A percentile compares a stretch with the other conserved stretches of the same genome.
These are phyloP conservation scores for Athalia cordata DNA, from an alignment of 2,888 invertebrate species.

Conservation along the genomic window DNA sequence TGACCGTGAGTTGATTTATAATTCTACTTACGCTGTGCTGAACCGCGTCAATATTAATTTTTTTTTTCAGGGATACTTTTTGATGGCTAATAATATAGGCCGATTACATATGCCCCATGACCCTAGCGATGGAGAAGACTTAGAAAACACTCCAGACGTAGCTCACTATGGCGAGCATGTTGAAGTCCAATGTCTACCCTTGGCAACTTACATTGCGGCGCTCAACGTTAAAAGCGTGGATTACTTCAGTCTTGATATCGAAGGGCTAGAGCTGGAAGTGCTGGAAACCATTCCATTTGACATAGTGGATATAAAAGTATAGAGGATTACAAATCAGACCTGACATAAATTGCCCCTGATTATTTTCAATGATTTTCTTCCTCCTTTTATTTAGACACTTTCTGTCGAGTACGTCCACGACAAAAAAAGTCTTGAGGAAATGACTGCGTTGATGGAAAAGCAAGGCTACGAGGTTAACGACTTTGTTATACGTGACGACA, in stretches of 20 bases:
- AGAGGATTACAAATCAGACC: background rate
- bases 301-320: conserved; percentile 72
- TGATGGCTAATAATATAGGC: conserved; percentile 72
- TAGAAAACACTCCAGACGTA: conserved; percentile 57
- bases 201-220: conserved; percentile 74
- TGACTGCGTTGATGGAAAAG: conserved; percentile 70
- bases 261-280: conserved; percentile 75
- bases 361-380: conserved; percentile 28
- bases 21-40: background rate
- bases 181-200: conserved; percentile 75
- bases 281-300: conserved; percentile 76
- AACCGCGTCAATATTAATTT: conserved; percentile 10
- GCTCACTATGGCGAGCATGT: conserved; percentile 62
- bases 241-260: conserved; percentile 77
- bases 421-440: conserved; percentile 67
- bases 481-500: conserved; percentile 70
- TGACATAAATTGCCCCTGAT: background rate
- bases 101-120: conserved; percentile 64
- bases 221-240: conserved; percentile 74
- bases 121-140: conserved; percentile 40
- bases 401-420: conserved; percentile 74
- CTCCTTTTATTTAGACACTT: conserved; percentile 63
- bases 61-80: conserved; percentile 69
- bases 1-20: conserved; percentile 64
- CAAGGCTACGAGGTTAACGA: conserved; percentile 71